phyloP scores from a whole-genome alignment of 2,888 invertebrate genomes.

The Phortica magna region DNA sequence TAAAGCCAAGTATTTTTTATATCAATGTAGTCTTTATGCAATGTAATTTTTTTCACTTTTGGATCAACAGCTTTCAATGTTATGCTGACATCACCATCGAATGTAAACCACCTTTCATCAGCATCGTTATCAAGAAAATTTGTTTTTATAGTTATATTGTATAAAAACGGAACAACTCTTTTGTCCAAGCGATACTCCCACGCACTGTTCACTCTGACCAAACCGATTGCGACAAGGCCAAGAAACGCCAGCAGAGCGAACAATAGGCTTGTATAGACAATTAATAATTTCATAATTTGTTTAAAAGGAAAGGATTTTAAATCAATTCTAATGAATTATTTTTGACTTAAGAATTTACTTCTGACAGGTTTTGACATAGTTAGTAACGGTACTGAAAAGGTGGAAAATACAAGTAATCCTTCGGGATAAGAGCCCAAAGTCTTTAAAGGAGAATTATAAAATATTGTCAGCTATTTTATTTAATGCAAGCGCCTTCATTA shows the following conservation, averaged over 20 bases:
- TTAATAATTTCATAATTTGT: too few relatives aligned
- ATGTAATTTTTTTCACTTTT: constrained; percentile 78
- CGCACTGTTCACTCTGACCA: background rate
- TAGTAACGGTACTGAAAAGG: too few relatives aligned
- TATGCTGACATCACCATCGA: constrained; percentile 76
- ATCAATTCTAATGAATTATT: too few relatives aligned
- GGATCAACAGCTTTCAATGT: constrained; percentile 78
- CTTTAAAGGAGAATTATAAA: too few relatives aligned
- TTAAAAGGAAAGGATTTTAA: too few relatives aligned
- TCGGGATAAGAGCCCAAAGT: too few relatives aligned
- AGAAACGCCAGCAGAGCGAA: constrained; percentile 39
- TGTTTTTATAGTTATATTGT: constrained; percentile 79
- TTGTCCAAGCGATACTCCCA: constrained; percentile 68
- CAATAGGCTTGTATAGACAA: too few relatives aligned
- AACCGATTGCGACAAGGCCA: constrained; percentile 18
- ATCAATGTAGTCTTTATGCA: constrained; percentile 76
- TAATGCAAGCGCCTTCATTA: too few relatives aligned
- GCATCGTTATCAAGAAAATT: constrained; percentile 72
- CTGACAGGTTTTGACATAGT: too few relatives aligned
- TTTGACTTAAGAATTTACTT: too few relatives aligned
- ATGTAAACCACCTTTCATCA: constrained; percentile 59
- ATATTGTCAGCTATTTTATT: too few relatives aligned
- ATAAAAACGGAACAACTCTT: constrained; percentile 79
- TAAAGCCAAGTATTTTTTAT: constrained; percentile 52
- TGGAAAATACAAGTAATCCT: too few relatives aligned